These are phyloP conservation scores for Ptychodera flava DNA, from an alignment of 35 echinoderm and acorn worm genomes.

Conservation along the genomic window DNA sequence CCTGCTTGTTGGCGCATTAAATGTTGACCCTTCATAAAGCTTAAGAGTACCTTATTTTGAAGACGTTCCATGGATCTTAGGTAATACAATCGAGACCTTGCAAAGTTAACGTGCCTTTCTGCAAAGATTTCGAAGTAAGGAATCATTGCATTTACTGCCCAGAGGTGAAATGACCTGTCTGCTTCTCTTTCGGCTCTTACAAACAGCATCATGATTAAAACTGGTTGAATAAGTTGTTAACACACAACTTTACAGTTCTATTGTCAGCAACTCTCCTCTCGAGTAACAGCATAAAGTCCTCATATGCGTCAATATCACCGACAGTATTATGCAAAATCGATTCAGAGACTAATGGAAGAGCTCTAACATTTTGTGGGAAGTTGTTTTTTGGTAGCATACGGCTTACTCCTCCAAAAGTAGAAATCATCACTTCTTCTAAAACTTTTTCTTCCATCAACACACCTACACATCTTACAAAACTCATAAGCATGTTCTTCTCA, in stretches of 20 bases:
- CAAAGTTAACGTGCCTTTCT: slow-evolving; percentile 12
- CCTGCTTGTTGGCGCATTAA: slow-evolving; percentile 11
- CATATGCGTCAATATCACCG: too few relatives aligned
- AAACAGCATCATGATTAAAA: slow-evolving; percentile 10
- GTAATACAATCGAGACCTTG: slow-evolving; percentile 9
- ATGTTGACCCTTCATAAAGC: slow-evolving; percentile 12
- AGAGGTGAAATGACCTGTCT: slow-evolving; percentile 2
- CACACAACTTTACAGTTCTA: neutral
- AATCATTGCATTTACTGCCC: slow-evolving; percentile 18
- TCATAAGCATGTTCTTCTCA: slow-evolving; percentile 32
- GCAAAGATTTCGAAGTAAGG: slow-evolving; percentile 40
- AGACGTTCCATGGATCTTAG: neutral
- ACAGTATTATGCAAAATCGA: neutral
- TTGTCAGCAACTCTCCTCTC: neutral
- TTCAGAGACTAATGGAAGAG: slow-evolving; percentile 20
- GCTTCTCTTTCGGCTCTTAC: slow-evolving; percentile 13
- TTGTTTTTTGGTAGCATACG: slow-evolving; percentile 24
- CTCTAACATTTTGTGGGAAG: slow-evolving; percentile 38
- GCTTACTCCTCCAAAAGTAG: slow-evolving; percentile 8
- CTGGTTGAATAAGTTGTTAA: slow-evolving; percentile 21
- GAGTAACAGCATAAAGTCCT: too few relatives aligned
- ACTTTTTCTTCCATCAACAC: slow-evolving; percentile 9
- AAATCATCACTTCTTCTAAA: slow-evolving; percentile 9
- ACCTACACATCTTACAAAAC: slow-evolving; percentile 10
- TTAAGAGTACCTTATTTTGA: neutral